Conservation (phyloP, 1,140 invertebrate genomes). For the Polypedilum pembai region DNA sequence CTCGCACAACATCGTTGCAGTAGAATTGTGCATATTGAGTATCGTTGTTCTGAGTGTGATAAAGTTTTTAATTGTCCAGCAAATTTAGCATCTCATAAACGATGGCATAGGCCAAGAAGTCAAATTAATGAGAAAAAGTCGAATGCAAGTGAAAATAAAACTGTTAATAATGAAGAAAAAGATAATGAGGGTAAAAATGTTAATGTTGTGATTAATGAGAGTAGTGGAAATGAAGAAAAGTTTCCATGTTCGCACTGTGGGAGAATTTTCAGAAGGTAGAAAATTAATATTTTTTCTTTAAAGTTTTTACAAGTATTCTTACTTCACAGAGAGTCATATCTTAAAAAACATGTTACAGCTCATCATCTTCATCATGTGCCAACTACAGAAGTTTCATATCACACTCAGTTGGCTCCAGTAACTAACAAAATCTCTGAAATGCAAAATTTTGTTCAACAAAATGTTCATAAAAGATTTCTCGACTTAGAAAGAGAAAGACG, state of each 20-base stretch:
- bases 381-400: neutral
- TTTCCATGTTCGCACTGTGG: slow-evolving; percentile 70
- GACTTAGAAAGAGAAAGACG: slow-evolving; percentile 35
- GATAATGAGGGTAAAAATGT: neutral
- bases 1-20: slow-evolving; percentile 95
- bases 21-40: slow-evolving; percentile 95
- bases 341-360: slow-evolving; percentile 66
- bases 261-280: slow-evolving; percentile 62
- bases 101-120: slow-evolving; percentile 85
- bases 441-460: slow-evolving; percentile 23
- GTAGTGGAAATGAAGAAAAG: slow-evolving; percentile 40
- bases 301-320: neutral
- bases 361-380: slow-evolving; percentile 56
- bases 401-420: neutral
- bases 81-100: slow-evolving; percentile 90
- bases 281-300: neutral
- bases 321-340: slow-evolving; percentile 61
- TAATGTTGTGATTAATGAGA: slow-evolving; percentile 30
- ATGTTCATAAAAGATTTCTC: slow-evolving; percentile 30
- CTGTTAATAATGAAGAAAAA: neutral
- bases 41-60: slow-evolving; percentile 96
- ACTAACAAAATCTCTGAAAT: neutral
- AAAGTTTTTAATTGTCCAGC: slow-evolving; percentile 99
- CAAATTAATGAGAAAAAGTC: slow-evolving; percentile 30
- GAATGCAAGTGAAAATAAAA: neutral